Percentiles rank a stretch among this genome's conserved stretches.
phyloP scores from a whole-genome alignment of 2,797 vertebrate species.

The Anolis apletophallus region DNA sequence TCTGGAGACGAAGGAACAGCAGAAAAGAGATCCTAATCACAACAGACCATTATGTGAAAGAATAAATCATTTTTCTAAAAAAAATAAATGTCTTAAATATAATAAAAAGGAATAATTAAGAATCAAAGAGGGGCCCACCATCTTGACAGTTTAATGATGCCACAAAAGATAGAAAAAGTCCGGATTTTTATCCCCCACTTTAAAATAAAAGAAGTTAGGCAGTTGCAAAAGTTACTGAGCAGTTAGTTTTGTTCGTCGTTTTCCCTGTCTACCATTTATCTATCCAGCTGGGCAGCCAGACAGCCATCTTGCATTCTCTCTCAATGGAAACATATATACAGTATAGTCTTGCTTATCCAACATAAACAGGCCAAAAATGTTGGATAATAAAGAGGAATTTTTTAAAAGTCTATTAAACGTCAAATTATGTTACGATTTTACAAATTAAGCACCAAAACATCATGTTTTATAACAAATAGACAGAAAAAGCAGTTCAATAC shows the following conservation, averaged over 20 bases:
- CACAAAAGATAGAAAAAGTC: constrained; percentile 77
- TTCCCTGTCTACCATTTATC: background rate
- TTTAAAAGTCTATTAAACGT: too few species aligned
- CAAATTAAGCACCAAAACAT: too few species aligned
- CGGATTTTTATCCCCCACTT: constrained; percentile 53
- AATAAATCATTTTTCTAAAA: constrained; percentile 77
- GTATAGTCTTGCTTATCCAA: too few species aligned
- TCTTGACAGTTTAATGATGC: constrained; percentile 83
- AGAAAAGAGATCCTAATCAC: constrained; percentile 84
- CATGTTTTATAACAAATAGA: too few species aligned
- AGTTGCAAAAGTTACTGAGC: constrained; percentile 64
- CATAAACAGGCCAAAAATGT: too few species aligned
- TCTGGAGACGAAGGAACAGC: constrained; percentile 77
- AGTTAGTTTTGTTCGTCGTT: constrained; percentile 49
- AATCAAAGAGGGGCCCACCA: constrained; percentile 80
- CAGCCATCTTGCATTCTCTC: too few species aligned
- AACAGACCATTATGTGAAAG: constrained; percentile 85
- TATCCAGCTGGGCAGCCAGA: background rate
- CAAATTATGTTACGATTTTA: too few species aligned
- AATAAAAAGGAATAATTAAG: constrained; percentile 85
- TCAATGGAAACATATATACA: too few species aligned
- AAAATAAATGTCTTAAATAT: constrained; percentile 79
- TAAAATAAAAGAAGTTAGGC: constrained; percentile 63
- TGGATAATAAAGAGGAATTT: too few species aligned
- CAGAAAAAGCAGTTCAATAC: too few species aligned